Evolutionary conservation across 2,888 invertebrate species (phyloP), one percentile per base, ranked within the genome.

Genomic region (Rhagophthalmus giganteus): DNA sequence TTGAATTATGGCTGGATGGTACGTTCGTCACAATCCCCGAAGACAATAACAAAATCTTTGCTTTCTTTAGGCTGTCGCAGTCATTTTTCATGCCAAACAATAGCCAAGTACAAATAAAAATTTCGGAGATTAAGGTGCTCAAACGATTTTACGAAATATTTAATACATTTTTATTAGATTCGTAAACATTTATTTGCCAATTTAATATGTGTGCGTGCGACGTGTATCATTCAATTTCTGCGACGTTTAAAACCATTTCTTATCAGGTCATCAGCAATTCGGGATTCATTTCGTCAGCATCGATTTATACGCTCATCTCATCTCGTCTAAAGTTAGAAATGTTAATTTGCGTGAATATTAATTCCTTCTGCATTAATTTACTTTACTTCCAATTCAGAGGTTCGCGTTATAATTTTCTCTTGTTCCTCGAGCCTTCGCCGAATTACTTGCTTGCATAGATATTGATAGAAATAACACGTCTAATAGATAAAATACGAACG

Each of bases 21-120:
- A 58, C 53, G 58, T 56, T 55, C 51, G 54, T 58, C 58, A 54
- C 58, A 54, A 56, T 58, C 58, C 49, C 47, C 30, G 45, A 56
- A 55, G 55, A 56, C 58, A 58, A 58, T 58, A 58, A 55, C 58
- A 51, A 51, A 58, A 45, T 51, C 55, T 49, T 53, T 50, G 46
- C 52, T 58, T 58, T 57, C 53, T 50, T 55, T 55, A 35, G 40
- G 47, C 35, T 39, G 41, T 42, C 48, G 52, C 53, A 51, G 49
- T 55, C 57, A 57, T 57, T 57, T 57, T 57, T 57, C 57, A 57
- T 38, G 45, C 46, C 40, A 44, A 54, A 57, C 57, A 57, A 57
- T 47, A 34, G 48, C 37, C 13, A 27, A 42, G 39, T 51, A 51
- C 38, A 46, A 53, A 49, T 42, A 57, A 57, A 51, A 54, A 45